Conservation (phyloP, 2,113 vertebrate species). For the Galemys pyrenaicus region DNA sequence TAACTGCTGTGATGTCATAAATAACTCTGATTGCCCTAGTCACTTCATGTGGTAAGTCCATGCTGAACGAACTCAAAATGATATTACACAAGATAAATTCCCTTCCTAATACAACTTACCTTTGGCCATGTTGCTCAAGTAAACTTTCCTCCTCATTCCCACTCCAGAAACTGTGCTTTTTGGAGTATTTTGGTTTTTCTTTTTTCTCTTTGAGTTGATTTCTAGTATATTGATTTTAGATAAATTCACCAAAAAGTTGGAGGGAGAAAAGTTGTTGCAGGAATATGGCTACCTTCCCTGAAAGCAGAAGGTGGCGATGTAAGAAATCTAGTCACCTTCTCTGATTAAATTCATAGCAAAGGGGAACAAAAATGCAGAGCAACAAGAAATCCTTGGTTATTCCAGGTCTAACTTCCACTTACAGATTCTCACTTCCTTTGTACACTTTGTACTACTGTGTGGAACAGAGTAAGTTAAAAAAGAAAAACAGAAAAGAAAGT, state of each 20-base stretch:
- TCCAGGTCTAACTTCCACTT: not conserved
- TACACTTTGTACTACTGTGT: not conserved
- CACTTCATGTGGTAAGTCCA: not conserved
- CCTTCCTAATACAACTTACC: not conserved
- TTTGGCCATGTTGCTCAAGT: not conserved
- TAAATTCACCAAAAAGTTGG: not conserved
- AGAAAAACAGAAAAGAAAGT: not conserved
- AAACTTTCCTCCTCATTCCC: not conserved
- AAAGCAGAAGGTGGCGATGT: not conserved
- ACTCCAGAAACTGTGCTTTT: not conserved
- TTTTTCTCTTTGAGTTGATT: not conserved
- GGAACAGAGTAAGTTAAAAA: not conserved
- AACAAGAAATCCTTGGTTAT: not conserved
- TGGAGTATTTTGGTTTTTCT: not conserved
- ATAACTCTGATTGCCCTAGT: not conserved
- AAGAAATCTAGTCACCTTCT: not conserved
- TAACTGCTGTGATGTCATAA: slow-evolving; percentile 52
- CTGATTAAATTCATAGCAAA: not conserved
- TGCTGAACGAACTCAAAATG: not conserved
- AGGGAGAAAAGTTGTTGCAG: not conserved
- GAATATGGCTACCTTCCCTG: not conserved
- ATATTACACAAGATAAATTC: not conserved
- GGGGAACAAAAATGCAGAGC: not conserved
- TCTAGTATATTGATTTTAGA: not conserved
- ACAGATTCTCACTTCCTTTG: not conserved